Evolutionary conservation across 2,797 vertebrate species (phyloP), one percentile per base, ranked within the genome.

Genomic region (Melopsittacus undulatus): DNA sequence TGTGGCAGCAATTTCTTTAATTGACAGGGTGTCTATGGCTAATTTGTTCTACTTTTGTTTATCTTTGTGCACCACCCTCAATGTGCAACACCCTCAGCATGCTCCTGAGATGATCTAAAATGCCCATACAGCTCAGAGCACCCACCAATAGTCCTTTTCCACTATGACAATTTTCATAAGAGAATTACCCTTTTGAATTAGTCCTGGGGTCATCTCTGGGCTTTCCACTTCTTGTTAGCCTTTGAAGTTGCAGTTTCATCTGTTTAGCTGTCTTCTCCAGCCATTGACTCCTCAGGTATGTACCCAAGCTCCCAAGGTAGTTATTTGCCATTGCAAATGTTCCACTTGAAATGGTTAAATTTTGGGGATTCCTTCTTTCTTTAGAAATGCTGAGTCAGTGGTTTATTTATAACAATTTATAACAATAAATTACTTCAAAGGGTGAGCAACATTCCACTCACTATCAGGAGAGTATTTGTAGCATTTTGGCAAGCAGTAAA

Each of bases 401-500:
- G 38, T 75, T 89, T 87, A 26, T 36, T 59, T 59, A 26, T 59
- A 59, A 36, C 23, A 57, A 76, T 63, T 84, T 89, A 42, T 34
- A 73, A 54, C 40, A 92, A 79, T 64, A 36, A 89, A 76, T 79
- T 10, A 42, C 13, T 63, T 48, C 48, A 84, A 87, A 63, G 30
- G 3, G 6, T 34, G 23, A 93, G 29, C 70, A 90, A 23, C 54
- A 67, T 83, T 82, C 79, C 43, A 36, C 29, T 79, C 46, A 29
- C 40, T 67, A 32, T 72, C 36, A 57, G 45, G 40, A 77, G 51
- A 75, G 3, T 10, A 30, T 30, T 17, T 48, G 59, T 36, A 90
- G 77, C 42, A 63, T 43, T 93, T 79, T 92, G 83, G 67, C 85
- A 84, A 82, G 46, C 7, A 45, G 9, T 11, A 73, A 94, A 87